These are phyloP conservation scores for Odontocolon sp. DNA, from an alignment of 2,888 invertebrate species.

Conservation along the genomic window DNA sequence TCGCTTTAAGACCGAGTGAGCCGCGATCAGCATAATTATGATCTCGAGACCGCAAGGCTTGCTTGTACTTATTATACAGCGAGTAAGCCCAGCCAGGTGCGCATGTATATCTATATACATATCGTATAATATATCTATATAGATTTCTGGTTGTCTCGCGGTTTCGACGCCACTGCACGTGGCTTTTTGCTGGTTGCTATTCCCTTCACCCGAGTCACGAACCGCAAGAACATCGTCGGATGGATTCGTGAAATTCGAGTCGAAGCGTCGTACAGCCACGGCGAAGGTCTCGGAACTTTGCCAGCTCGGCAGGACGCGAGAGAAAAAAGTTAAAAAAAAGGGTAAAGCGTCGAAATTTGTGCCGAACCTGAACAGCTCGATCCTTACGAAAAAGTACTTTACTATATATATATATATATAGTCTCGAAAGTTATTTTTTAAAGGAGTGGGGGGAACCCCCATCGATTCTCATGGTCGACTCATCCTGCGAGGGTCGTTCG, in stretches of 20 bases:
- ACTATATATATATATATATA: conserved; percentile 68
- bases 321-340: conserved; percentile 22
- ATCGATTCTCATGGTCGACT: conserved; percentile 24
- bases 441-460: conserved; percentile 29
- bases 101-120: background rate
- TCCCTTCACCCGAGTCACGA: conserved; percentile 38
- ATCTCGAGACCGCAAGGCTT: conserved; percentile 55
- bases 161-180: conserved; percentile 54
- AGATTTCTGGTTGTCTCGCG: background rate
- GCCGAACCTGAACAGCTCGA: conserved; percentile 76
- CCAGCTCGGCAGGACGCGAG: conserved; percentile 13
- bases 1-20: conserved; percentile 18
- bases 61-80: conserved; percentile 14
- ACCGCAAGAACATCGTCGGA: conserved; percentile 58
- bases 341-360: conserved; percentile 67
- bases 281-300: conserved; percentile 53
- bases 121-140: background rate
- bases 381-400: conserved; percentile 59
- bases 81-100: background rate
- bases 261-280: conserved; percentile 52
- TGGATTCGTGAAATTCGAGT: conserved; percentile 62
- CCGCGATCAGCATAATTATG: conserved; percentile 49
- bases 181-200: conserved; percentile 8
- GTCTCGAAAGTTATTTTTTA: conserved; percentile 50
- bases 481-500: conserved; percentile 19